phyloP scores from a whole-genome alignment of 1,140 invertebrate genomes.

The Orchestia grillus region DNA sequence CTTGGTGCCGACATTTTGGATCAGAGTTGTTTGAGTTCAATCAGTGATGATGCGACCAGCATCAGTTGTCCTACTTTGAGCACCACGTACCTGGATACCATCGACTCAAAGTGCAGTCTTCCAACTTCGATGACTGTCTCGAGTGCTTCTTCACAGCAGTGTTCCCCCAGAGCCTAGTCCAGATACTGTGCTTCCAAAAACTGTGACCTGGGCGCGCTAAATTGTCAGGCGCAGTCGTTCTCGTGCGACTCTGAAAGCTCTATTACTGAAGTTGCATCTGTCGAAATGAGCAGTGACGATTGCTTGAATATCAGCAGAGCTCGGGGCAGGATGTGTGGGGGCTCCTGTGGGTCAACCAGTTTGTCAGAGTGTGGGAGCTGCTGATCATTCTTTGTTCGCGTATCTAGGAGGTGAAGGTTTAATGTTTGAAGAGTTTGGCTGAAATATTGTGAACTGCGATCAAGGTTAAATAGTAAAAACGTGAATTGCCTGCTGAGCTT shows the following conservation, averaged over 20 bases:
- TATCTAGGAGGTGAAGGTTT: background rate
- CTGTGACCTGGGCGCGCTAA: background rate
- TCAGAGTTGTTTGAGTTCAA: background rate
- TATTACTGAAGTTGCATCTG: background rate
- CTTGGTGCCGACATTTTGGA: background rate
- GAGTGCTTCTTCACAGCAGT: background rate
- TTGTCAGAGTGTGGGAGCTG: background rate
- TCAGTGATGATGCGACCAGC: background rate
- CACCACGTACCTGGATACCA: conserved; percentile 2
- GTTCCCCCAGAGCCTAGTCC: background rate
- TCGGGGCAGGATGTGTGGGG: background rate
- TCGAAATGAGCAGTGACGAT: background rate
- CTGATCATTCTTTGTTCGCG: background rate
- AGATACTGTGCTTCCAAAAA: background rate
- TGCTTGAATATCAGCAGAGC: conserved; percentile 8
- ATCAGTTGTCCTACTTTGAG: conserved; percentile 21
- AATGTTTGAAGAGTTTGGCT: background rate
- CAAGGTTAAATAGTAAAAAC: background rate
- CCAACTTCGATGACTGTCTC: background rate
- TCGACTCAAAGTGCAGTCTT: background rate
- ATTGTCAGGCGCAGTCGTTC: background rate
- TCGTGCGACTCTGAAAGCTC: background rate
- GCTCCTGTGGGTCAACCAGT: background rate
- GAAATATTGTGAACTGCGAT: background rate
- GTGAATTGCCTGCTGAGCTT: background rate